Percentiles rank a stretch among this genome's conserved stretches.
These are phyloP conservation scores for Chrysina gloriosa DNA, from an alignment of 2,888 invertebrate species.

Conservation along the genomic window DNA sequence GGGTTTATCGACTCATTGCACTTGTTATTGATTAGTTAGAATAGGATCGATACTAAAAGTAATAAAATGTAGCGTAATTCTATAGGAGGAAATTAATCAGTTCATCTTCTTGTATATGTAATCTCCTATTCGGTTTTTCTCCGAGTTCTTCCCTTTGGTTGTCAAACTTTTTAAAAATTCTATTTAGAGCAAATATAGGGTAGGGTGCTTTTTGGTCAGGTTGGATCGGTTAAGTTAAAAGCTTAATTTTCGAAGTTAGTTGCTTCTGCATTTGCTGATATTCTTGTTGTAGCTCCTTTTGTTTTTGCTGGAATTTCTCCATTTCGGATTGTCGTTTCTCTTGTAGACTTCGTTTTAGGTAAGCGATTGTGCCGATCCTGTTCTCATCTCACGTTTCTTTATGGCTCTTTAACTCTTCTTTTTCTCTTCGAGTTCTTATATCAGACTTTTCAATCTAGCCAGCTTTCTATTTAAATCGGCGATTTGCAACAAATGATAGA, in stretches of 20 bases:
- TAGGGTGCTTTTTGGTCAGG: too few species aligned
- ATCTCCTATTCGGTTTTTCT: too few species aligned
- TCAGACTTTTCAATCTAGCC: slow-evolving; percentile 71
- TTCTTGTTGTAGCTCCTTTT: slow-evolving; percentile 77
- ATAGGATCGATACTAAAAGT: too few species aligned
- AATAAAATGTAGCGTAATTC: too few species aligned
- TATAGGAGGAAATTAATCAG: too few species aligned
- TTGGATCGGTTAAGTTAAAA: too few species aligned
- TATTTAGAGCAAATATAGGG: too few species aligned
- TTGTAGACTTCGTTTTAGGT: slow-evolving; percentile 82
- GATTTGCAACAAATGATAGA: slow-evolving; percentile 84
- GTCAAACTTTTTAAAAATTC: too few species aligned
- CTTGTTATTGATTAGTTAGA: too few species aligned
- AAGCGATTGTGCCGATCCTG: slow-evolving; percentile 85
- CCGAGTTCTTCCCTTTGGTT: too few species aligned
- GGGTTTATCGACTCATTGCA: too few species aligned
- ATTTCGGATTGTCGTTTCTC: slow-evolving; percentile 76
- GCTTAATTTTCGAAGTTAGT: slow-evolving; percentile 87
- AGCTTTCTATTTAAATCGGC: slow-evolving; percentile 86
- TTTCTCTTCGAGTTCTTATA: slow-evolving; percentile 75
- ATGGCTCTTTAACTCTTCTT: slow-evolving; percentile 74
- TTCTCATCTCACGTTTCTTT: slow-evolving; percentile 81
- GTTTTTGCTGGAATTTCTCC: slow-evolving; percentile 73
- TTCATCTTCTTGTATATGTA: too few species aligned
- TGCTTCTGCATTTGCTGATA: slow-evolving; percentile 85